Conservation (phyloP, 2,797 vertebrate genomes). For the Siniperca obscura region DNA sequence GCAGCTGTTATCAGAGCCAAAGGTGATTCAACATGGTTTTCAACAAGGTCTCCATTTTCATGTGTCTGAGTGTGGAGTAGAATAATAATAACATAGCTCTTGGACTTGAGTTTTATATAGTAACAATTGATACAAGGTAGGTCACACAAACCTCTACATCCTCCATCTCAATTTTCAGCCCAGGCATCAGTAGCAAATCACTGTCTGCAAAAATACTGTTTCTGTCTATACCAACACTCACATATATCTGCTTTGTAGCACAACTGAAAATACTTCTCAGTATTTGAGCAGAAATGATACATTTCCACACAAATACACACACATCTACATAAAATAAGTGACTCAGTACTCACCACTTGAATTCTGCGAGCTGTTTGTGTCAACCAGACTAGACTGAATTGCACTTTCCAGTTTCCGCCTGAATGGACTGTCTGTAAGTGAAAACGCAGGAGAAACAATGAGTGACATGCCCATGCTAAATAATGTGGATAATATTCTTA, state of each 20-base stretch:
- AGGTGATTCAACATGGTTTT: slow-evolving; percentile 32
- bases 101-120: slow-evolving; percentile 56
- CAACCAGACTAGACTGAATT: slow-evolving; percentile 92
- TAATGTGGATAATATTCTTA: slow-evolving; percentile 31
- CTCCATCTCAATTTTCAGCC: slow-evolving; percentile 53
- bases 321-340: slow-evolving; percentile 40
- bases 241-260: slow-evolving; percentile 39
- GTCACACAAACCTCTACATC: slow-evolving; percentile 54
- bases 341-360: slow-evolving; percentile 92
- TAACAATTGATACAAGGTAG: slow-evolving; percentile 57
- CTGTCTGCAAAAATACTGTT: slow-evolving; percentile 20
- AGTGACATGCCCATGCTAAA: slow-evolving; percentile 44
- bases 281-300: slow-evolving; percentile 52
- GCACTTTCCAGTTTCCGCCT: slow-evolving; percentile 93
- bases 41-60: slow-evolving; percentile 45
- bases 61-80: slow-evolving; percentile 15
- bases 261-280: slow-evolving; percentile 53
- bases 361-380: slow-evolving; percentile 96
- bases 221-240: slow-evolving; percentile 41
- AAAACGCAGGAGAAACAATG: slow-evolving; percentile 59
- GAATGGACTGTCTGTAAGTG: slow-evolving; percentile 90
- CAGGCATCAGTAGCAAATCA: slow-evolving; percentile 35
- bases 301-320: slow-evolving; percentile 46
- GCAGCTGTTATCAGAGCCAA: slow-evolving; percentile 39
- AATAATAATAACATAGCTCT: slow-evolving; percentile 49